Percentiles rank a stretch among this genome's conserved stretches.
Evolutionary conservation across 1,140 invertebrate species (phyloP).

Genomic region (Idris sp.): DNA sequence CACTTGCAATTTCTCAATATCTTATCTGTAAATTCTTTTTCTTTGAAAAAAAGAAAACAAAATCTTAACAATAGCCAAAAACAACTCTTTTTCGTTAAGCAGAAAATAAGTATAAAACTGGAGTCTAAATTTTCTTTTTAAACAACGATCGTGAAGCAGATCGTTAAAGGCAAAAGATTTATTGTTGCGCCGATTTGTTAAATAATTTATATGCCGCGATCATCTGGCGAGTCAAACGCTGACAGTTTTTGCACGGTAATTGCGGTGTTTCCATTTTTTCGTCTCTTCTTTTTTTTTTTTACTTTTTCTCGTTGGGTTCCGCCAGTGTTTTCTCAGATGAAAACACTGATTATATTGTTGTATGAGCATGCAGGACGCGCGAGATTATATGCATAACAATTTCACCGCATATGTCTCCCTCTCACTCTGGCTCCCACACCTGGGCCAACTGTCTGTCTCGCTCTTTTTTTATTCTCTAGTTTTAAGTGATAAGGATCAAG

Average conservation of each 20-base stretch:
- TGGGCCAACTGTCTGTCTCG: background rate
- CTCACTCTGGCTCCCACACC: too few relatives aligned
- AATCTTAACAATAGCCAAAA: too few relatives aligned
- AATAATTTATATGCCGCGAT: conserved; percentile 4
- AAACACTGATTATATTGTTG: conserved; percentile 40
- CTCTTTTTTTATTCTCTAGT: conserved; percentile 11
- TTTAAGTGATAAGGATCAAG: conserved; percentile 26
- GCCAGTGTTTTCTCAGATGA: conserved; percentile 26
- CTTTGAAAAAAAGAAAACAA: too few relatives aligned
- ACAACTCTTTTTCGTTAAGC: too few relatives aligned
- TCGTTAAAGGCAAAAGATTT: conserved; percentile 2
- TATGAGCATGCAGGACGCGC: conserved; percentile 32
- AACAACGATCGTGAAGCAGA: too few relatives aligned
- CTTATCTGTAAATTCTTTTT: too few relatives aligned
- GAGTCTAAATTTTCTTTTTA: too few relatives aligned
- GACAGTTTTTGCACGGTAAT: conserved; percentile 8
- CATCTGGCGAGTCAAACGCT: conserved; percentile 5
- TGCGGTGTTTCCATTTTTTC: conserved; percentile 6
- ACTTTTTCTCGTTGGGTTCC: background rate
- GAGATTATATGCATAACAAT: conserved; percentile 44
- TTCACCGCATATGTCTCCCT: conserved; percentile 18
- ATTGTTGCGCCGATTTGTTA: conserved; percentile 10
- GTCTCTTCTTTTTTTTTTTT: background rate
- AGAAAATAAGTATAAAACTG: too few relatives aligned
- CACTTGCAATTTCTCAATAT: too few relatives aligned